Percentiles rank a stretch among this genome's conserved stretches.
Conservation (phyloP, 2,113 vertebrate genomes). For the Anolis sagrei region DNA sequence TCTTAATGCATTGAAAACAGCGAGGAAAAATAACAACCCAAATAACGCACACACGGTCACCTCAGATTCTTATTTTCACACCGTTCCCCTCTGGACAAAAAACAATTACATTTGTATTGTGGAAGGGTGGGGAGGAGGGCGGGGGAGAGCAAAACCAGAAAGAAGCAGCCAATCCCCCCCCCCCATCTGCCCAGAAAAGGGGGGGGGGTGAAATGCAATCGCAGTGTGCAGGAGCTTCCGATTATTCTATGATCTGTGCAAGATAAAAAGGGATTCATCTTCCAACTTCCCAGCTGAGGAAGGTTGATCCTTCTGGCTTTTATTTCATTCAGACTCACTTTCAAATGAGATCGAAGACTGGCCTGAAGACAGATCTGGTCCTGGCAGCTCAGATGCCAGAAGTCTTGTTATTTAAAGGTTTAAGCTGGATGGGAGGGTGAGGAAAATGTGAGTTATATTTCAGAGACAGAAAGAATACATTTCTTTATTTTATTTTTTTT, state of each 20-base stretch:
- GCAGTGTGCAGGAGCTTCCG: constrained; percentile 4
- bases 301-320: constrained; percentile 35
- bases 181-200: no score
- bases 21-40: constrained; percentile 35
- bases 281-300: constrained; percentile 5
- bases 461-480: background rate
- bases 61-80: constrained; percentile 29
- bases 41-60: constrained; percentile 23
- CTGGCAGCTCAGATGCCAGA: background rate
- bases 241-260: constrained; percentile 16
- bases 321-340: constrained; percentile 29
- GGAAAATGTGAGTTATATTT: background rate
- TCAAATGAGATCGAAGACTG: constrained; percentile 19
- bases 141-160: background rate
- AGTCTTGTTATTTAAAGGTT: background rate
- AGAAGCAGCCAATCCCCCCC: background rate
- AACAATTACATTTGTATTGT: constrained; percentile 26
- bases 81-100: constrained; percentile 35
- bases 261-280: constrained; percentile 34
- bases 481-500: no score
- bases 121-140: background rate
- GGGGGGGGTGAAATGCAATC: constrained; percentile 21
- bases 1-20: constrained; percentile 31
- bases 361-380: constrained; percentile 11
- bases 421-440: no score